A percentile compares a stretch with the other conserved stretches of the same genome.
These are phyloP conservation scores for Oreochromis mossambicus DNA, from an alignment of 2,797 vertebrate species.

Conservation along the genomic window DNA sequence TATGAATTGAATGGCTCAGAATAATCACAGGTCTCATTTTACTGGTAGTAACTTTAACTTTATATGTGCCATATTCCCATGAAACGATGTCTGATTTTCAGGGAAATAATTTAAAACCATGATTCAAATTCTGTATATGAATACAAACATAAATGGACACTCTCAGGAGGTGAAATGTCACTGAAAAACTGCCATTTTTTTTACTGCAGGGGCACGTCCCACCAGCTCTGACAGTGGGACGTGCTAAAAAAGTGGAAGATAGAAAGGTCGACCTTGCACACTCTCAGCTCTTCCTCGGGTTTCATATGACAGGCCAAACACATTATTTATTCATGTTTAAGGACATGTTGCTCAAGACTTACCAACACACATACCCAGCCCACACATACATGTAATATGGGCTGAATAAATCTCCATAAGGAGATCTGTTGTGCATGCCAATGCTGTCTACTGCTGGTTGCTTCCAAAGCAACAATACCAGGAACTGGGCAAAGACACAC, in stretches of 20 bases:
- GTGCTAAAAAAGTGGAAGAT: constrained; percentile 31
- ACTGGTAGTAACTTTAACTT: background rate
- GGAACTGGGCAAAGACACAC: constrained; percentile 32
- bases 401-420: constrained; percentile 63
- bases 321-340: constrained; percentile 65
- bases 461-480: constrained; percentile 40
- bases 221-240: background rate
- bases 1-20: background rate
- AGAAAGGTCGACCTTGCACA: constrained; percentile 48
- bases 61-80: background rate
- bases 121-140: background rate
- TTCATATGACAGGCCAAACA: constrained; percentile 38
- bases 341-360: constrained; percentile 22
- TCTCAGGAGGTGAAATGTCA: background rate
- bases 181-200: background rate
- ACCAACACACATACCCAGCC: constrained; percentile 2
- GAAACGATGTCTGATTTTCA: background rate
- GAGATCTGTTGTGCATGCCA: constrained; percentile 33
- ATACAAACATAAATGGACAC: background rate
- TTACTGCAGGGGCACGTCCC: background rate
- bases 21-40: background rate
- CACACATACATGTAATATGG: constrained; percentile 20
- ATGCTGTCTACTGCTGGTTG: constrained; percentile 15
- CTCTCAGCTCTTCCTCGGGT: constrained; percentile 38
- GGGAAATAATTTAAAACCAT: background rate